A percentile compares a stretch with the other conserved stretches of the same genome.
phyloP scores from a whole-genome alignment of 2,888 invertebrate genomes.

The Rhingia rostrata region DNA sequence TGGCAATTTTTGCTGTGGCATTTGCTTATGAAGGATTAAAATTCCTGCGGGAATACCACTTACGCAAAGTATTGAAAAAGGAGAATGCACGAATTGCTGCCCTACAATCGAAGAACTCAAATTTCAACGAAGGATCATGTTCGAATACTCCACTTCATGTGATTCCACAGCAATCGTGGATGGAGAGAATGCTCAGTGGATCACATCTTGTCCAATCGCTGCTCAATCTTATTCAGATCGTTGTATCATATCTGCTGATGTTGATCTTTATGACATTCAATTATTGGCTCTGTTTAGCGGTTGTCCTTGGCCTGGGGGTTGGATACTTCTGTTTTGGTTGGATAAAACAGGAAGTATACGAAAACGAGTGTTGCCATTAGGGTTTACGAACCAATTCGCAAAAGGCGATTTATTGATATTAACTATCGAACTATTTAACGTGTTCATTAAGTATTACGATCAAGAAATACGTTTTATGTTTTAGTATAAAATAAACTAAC shows the following conservation, averaged over 20 bases:
- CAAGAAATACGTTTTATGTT: background rate
- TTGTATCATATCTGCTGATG: constrained; percentile 81
- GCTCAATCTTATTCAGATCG: constrained; percentile 80
- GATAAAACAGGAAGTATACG: constrained; percentile 78
- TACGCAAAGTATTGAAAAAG: constrained; percentile 76
- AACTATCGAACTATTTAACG: background rate
- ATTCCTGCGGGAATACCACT: constrained; percentile 86
- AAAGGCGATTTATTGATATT: background rate
- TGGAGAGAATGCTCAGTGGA: constrained; percentile 77
- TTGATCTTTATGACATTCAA: constrained; percentile 82
- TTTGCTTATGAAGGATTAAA: constrained; percentile 98
- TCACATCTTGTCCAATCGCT: constrained; percentile 79
- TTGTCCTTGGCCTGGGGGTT: constrained; percentile 79
- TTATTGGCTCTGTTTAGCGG: constrained; percentile 81
- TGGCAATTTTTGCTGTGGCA: constrained; percentile 94
- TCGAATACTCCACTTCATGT: constrained; percentile 76
- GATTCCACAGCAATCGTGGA: constrained; percentile 70
- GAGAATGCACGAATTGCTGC: constrained; percentile 76
- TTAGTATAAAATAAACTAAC: constrained; percentile 23
- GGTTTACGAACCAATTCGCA: too few species aligned
- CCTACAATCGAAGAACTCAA: constrained; percentile 74
- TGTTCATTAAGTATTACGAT: constrained; percentile 37
- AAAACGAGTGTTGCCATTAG: constrained; percentile 76
- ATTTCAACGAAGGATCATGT: constrained; percentile 67
- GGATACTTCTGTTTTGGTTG: constrained; percentile 82